Percentiles rank a stretch among this genome's conserved stretches.
Conservation (phyloP, 2,113 vertebrate genomes). For the Heteronetta atricapilla region DNA sequence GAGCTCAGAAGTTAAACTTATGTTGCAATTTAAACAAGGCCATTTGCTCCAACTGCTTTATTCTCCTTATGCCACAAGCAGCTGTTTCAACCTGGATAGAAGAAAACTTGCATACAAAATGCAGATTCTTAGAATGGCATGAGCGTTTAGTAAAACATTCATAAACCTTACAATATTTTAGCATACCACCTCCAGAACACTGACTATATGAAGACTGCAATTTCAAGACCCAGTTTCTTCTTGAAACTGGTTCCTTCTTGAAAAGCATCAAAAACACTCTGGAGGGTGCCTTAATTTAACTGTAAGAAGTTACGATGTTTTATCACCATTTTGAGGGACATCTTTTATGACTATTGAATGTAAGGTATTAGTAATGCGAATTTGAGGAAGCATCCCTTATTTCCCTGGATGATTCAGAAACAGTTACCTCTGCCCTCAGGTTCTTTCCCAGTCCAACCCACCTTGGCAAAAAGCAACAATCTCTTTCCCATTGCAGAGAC, state of each 20-base stretch:
- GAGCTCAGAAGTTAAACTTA: background rate
- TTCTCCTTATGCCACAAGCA: background rate
- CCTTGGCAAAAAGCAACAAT: background rate
- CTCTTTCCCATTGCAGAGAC: background rate
- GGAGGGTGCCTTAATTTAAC: background rate
- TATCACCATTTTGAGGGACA: background rate
- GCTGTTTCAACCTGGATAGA: background rate
- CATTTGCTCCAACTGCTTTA: background rate
- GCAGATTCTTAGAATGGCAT: background rate
- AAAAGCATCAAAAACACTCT: background rate
- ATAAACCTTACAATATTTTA: background rate
- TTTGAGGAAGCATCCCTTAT: background rate
- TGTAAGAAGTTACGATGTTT: background rate
- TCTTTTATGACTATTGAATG: background rate
- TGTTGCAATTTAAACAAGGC: background rate
- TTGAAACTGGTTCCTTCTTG: background rate
- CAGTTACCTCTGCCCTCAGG: background rate
- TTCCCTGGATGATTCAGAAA: background rate
- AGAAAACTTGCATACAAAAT: background rate
- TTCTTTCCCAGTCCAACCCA: background rate
- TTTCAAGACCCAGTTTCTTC: background rate
- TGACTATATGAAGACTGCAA: background rate
- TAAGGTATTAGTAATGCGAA: background rate
- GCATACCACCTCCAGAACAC: background rate
- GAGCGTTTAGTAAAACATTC: background rate